Evolutionary conservation across 2,797 vertebrate genomes (phyloP).

Genomic region (Todus mexicanus): DNA sequence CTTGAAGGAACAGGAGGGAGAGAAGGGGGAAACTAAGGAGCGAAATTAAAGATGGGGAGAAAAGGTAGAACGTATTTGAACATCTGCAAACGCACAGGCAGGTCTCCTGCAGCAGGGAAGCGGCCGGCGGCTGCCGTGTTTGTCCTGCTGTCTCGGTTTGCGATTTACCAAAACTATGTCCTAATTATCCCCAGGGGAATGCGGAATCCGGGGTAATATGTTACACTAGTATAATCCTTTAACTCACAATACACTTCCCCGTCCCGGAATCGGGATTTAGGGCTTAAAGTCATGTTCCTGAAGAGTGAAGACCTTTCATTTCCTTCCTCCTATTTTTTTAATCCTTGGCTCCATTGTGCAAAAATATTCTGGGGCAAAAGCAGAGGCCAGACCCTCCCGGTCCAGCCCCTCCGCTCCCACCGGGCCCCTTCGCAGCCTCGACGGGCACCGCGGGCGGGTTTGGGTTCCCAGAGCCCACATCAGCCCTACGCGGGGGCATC

Average conservation of each 20-base stretch:
- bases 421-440: too few species aligned
- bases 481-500: background rate
- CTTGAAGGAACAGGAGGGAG: background rate
- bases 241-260: constrained; percentile 36
- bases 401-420: background rate
- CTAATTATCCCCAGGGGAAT: constrained; percentile 48
- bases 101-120: background rate
- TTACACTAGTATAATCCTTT: constrained; percentile 44
- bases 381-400: background rate
- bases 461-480: background rate
- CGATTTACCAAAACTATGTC: constrained; percentile 22
- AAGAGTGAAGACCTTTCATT: constrained; percentile 53
- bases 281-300: constrained; percentile 34
- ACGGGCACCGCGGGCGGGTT: too few species aligned
- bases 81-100: background rate
- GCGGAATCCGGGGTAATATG: constrained; percentile 8
- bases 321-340: constrained; percentile 38
- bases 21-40: background rate
- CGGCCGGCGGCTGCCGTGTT: background rate
- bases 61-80: background rate
- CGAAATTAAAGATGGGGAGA: background rate
- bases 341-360: constrained; percentile 36
- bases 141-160: background rate
- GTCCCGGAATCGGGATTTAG: constrained; percentile 4
- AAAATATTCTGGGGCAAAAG: background rate